A percentile compares a stretch with the other conserved stretches of the same genome.
Evolutionary conservation across 2,113 vertebrate genomes (phyloP).

Genomic region (Chlamydotis undulata): DNA sequence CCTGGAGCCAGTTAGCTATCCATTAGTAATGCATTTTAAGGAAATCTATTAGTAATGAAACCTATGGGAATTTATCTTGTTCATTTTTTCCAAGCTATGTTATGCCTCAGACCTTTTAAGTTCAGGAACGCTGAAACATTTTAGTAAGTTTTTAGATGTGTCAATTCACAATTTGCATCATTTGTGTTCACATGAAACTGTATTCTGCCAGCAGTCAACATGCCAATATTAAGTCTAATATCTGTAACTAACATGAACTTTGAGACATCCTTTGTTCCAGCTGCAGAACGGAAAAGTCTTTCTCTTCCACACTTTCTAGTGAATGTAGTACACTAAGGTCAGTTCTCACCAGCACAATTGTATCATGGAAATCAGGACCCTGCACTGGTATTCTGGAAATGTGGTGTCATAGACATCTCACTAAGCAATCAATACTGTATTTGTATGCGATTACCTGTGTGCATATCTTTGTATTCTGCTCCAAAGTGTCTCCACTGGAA

Average conservation of each 20-base stretch:
- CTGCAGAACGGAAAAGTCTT: not conserved
- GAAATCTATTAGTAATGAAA: not conserved
- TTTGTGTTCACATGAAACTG: not conserved
- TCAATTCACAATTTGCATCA: not conserved
- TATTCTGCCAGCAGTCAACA: not conserved
- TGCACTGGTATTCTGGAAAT: not conserved
- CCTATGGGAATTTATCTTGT: not conserved
- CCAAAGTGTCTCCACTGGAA: slow-evolving; percentile 99
- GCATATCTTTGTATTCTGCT: slow-evolving; percentile 92
- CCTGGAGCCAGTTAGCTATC: not conserved
- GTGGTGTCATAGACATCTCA: not conserved
- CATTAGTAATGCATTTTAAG: not conserved
- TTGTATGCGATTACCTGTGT: slow-evolving; percentile 77
- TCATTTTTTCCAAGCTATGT: not conserved
- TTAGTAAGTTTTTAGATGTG: not conserved
- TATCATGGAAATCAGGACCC: not conserved
- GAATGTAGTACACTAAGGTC: not conserved
- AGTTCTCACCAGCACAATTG: not conserved
- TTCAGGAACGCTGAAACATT: not conserved
- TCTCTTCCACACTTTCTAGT: not conserved
- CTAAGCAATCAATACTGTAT: not conserved
- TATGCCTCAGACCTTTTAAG: not conserved
- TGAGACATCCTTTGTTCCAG: not conserved
- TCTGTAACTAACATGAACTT: not conserved
- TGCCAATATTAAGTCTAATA: not conserved